Conservation (phyloP, 2,888 invertebrate species). For the Cosmia trapezina region DNA sequence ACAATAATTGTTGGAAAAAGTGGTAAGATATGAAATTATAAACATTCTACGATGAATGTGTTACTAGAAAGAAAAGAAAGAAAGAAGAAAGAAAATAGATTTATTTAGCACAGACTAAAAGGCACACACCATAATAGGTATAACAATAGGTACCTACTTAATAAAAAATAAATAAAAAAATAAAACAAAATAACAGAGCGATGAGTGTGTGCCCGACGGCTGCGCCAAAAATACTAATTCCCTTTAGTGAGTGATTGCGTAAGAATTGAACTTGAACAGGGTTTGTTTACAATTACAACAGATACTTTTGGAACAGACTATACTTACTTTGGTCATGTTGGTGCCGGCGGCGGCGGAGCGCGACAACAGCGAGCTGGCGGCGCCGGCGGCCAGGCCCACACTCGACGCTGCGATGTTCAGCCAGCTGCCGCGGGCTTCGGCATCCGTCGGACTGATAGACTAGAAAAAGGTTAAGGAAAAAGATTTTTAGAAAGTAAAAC, state of each 20-base stretch:
- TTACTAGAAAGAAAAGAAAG: too few species aligned
- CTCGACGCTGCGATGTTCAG: slow-evolving; percentile 90
- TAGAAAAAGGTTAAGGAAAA: slow-evolving; percentile 55
- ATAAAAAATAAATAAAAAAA: too few species aligned
- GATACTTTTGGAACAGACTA: neutral
- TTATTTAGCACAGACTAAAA: too few species aligned
- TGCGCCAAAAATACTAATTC: neutral
- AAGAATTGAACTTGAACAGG: neutral
- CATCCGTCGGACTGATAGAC: slow-evolving; percentile 87
- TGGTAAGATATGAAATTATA: too few species aligned
- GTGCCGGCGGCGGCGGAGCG: slow-evolving; percentile 87
- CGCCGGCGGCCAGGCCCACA: slow-evolving; percentile 89
- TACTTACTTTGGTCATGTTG: slow-evolving; percentile 82
- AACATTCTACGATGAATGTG: too few species aligned
- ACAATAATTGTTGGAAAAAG: too few species aligned
- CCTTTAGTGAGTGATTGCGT: neutral
- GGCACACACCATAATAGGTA: too few species aligned
- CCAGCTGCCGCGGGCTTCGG: slow-evolving; percentile 91
- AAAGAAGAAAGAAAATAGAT: too few species aligned
- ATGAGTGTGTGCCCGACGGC: too few species aligned
- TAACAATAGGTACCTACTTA: too few species aligned
- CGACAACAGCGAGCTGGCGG: slow-evolving; percentile 85
- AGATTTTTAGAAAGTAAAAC: neutral
- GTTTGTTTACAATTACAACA: neutral
- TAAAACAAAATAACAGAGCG: too few species aligned